Evolutionary conservation across 1,140 invertebrate genomes (phyloP), one percentile per base, ranked within the genome.

Genomic region (Whitmania pigra): DNA sequence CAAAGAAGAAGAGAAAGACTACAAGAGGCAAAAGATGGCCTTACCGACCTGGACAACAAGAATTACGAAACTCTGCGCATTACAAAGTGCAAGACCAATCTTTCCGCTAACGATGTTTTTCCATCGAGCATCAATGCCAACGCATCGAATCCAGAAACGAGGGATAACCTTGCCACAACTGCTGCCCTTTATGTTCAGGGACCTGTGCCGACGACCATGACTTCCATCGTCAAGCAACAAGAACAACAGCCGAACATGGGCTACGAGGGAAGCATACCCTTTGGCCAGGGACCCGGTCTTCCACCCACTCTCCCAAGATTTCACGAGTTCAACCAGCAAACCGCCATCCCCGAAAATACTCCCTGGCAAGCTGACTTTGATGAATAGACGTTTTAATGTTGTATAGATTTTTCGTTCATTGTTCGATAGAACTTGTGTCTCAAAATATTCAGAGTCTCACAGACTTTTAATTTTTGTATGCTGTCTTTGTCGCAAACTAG

Each of bases 1-100:
- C 53, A 71, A 53, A 36, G 53, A 2, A 22, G 70, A 22, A 74
- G 72, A 71, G 71, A 60, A 13, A 17, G 11, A 20, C 25, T 57
- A 17, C 55, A 60, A 29, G 57, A 40, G 25, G 36, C n/a, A 69
- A 69, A 63, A 13, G 11, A 25, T 20, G 57, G 29, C 57, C 29
- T 31, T 25, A 63, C 57, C 22, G 57, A 63, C 11, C 57, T 63
- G 22, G 57, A 63, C 22, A 63, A 63, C 29, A 63, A 63, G 20
- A 63, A 31, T 20, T 63, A 63, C 57, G 57, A 63, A 63, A 63
- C 57, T 22, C 29, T 63, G 57, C 22, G 29, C 22, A 25, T 63
- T 5, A 63, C 22, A 1, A 25, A 25, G 57, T 25, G 57, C 11
- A 63, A 63, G 22, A 63, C 57, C 57, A 63, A 31, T 63, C 57